phyloP scores from a whole-genome alignment of 2,113 vertebrate genomes.

The Centrocercus urophasianus region DNA sequence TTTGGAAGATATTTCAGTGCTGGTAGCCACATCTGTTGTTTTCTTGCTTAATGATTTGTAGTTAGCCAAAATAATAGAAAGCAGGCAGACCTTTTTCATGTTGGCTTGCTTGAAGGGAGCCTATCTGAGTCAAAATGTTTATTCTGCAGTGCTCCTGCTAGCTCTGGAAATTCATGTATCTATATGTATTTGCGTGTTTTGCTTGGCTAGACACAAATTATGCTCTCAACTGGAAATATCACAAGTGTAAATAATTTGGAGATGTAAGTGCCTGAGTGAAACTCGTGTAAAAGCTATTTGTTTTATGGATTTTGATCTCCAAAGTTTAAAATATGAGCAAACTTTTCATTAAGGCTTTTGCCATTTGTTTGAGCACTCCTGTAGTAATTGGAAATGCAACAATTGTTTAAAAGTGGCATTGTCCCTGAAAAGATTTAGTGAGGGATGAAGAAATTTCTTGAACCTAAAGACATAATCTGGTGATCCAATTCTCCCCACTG shows the following conservation, averaged over 20 bases:
- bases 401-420: conserved; percentile 88
- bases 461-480: conserved; percentile 87
- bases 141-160: conserved; percentile 41
- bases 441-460: conserved; percentile 90
- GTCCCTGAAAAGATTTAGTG: conserved; percentile 88
- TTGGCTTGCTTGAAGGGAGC: conserved; percentile 70
- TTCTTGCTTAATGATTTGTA: conserved; percentile 70
- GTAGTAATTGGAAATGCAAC: conserved; percentile 88
- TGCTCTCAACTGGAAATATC: conserved; percentile 82
- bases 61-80: conserved; percentile 71
- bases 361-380: conserved; percentile 84
- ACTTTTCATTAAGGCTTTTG: conserved; percentile 79
- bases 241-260: conserved; percentile 81
- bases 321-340: conserved; percentile 83
- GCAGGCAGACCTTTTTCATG: conserved; percentile 73
- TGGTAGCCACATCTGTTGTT: conserved; percentile 68
- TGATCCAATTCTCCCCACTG: conserved; percentile 87
- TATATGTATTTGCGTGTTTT: conserved; percentile 75
- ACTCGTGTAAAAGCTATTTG: conserved; percentile 75
- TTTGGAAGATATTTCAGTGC: conserved; percentile 64
- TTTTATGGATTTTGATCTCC: conserved; percentile 80
- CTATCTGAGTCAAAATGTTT: conserved; percentile 72
- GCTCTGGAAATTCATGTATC: conserved; percentile 77
- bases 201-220: conserved; percentile 79
- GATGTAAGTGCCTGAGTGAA: conserved; percentile 69